Evolutionary conservation across 2,797 vertebrate species (phyloP).

Genomic region (Acrocephalus scirpaceus): DNA sequence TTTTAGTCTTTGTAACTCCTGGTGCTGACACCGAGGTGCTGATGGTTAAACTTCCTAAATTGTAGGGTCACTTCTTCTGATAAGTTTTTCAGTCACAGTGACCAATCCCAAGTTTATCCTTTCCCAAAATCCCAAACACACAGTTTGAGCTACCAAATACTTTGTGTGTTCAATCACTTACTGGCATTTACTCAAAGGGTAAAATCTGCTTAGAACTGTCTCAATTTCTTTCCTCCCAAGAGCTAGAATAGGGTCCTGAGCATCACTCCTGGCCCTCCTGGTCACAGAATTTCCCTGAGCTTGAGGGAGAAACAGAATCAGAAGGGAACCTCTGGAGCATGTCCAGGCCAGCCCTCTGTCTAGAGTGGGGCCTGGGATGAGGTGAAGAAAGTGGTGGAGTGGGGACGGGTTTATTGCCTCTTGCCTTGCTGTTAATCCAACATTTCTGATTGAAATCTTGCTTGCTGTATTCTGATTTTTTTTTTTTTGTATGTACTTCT

Average conservation of each 20-base stretch:
- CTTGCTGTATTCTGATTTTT: constrained; percentile 73
- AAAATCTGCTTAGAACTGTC: not conserved
- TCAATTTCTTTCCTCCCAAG: not conserved
- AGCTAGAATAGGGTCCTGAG: not conserved
- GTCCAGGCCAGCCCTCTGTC: not conserved
- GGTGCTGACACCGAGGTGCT: not conserved
- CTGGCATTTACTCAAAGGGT: not conserved
- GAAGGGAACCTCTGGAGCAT: not conserved
- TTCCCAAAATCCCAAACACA: not conserved
- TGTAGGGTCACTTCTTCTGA: not conserved
- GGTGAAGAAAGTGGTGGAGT: not conserved
- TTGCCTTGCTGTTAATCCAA: constrained; percentile 34
- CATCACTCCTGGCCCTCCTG: not conserved
- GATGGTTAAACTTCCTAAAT: not conserved
- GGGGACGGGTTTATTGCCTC: constrained; percentile 13
- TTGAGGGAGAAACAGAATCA: not conserved
- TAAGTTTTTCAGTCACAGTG: not conserved
- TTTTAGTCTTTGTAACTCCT: not conserved
- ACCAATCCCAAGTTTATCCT: not conserved
- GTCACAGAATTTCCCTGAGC: not conserved
- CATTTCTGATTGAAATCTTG: constrained; percentile 66
- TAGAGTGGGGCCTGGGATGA: not conserved
- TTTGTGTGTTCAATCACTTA: not conserved
- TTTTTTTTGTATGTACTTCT: constrained; percentile 76
- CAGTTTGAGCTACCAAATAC: not conserved